Evolutionary conservation across 2,888 invertebrate species (phyloP).

Genomic region (Drosophila pseudotakahashii): DNA sequence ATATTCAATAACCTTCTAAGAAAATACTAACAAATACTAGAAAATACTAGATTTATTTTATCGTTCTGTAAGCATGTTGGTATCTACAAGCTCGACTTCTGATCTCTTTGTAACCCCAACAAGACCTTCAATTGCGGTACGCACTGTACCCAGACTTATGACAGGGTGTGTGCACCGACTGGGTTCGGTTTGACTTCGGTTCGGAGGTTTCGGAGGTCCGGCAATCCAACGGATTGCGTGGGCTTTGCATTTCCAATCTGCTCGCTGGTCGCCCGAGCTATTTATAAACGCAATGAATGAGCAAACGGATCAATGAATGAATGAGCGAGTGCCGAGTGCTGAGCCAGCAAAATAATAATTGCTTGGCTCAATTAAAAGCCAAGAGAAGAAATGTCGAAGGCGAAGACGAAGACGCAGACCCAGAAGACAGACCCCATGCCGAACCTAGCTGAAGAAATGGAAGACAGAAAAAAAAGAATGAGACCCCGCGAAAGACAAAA

Average conservation of each 20-base stretch:
- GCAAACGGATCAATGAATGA: conserved; percentile 48
- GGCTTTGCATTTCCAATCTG: conserved; percentile 71
- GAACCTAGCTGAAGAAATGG: conserved; percentile 13
- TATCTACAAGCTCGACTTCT: not conserved
- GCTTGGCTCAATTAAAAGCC: conserved; percentile 73
- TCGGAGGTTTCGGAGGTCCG: conserved; percentile 22
- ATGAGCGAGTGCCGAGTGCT: conserved; percentile 37
- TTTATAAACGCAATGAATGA: conserved; percentile 65
- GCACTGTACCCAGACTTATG: conserved; percentile 20
- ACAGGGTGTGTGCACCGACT: conserved; percentile 13
- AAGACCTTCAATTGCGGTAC: not conserved
- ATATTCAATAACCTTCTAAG: not conserved
- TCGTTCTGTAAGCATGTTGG: too few relatives aligned
- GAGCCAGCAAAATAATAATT: conserved; percentile 73
- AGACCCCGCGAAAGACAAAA: conserved; percentile 29
- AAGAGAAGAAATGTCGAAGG: not conserved
- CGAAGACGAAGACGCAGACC: conserved; percentile 4
- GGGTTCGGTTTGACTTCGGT: conserved; percentile 8
- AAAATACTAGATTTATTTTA: too few relatives aligned
- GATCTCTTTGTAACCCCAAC: too few relatives aligned
- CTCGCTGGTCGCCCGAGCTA: conserved; percentile 52
- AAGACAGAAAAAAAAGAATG: not conserved
- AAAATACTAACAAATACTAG: too few relatives aligned
- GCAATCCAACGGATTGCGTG: conserved; percentile 56
- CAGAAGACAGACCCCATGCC: conserved; percentile 37